Percentiles rank a stretch among this genome's conserved stretches.
Evolutionary conservation across 2,113 vertebrate species (phyloP).

Genomic region (Cepphus grylle): DNA sequence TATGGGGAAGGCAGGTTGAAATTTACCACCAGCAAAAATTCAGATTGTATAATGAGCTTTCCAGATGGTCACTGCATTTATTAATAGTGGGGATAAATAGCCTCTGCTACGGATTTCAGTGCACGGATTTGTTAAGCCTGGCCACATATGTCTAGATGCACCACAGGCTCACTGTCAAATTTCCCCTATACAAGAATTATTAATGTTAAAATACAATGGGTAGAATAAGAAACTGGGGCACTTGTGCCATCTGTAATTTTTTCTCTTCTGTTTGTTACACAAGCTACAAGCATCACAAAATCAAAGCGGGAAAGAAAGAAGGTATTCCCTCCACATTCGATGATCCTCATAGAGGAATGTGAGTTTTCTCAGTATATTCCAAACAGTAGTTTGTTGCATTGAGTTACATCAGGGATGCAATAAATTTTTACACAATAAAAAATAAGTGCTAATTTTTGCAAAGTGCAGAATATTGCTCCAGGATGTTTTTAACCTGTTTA

Average conservation of each 20-base stretch:
- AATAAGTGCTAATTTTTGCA: background rate
- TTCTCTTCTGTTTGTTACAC: background rate
- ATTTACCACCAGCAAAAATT: background rate
- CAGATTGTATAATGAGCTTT: background rate
- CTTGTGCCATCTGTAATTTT: background rate
- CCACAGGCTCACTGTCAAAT: background rate
- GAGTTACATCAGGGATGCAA: background rate
- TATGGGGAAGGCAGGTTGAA: background rate
- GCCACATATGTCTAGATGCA: background rate
- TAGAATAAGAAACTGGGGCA: background rate
- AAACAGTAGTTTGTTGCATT: background rate
- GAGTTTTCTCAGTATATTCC: background rate
- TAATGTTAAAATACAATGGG: background rate
- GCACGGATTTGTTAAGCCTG: background rate
- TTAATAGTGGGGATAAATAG: background rate
- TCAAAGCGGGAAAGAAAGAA: background rate
- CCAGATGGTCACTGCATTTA: background rate
- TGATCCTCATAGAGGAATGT: background rate
- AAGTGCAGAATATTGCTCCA: background rate
- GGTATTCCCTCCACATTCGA: background rate
- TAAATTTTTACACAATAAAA: background rate
- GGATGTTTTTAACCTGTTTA: background rate
- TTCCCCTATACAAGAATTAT: background rate
- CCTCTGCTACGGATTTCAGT: background rate
- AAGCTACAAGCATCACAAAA: background rate